Evolutionary conservation across 2,113 vertebrate genomes (phyloP), one percentile per base, ranked within the genome.

Genomic region (Bothrops jararaca): DNA sequence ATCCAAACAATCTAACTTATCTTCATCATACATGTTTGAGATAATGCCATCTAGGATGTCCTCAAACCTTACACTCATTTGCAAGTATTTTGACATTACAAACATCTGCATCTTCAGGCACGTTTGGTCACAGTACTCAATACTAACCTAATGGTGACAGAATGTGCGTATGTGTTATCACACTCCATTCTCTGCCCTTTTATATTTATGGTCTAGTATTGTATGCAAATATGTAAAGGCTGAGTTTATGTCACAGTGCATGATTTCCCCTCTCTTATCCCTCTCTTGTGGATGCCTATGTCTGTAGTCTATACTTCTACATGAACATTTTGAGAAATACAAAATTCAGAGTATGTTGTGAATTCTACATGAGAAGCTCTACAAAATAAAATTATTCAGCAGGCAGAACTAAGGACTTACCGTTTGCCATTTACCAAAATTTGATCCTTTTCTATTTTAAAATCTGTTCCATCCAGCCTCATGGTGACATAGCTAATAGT

Each of bases 381-480:
- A 89, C 22, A 57, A 56, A 57, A 42, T 39, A 13, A 57, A 53
- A 42, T 15, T 90, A 12, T 90, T 54, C 26, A 24, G 10, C 23
- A 39, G 29, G 29, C 39, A 88, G 3, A 15, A 13, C 2, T 57
- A 4, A 1, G 8, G 74, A n/a, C 95, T 98, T 94, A 97, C 98
- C 57, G 85, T 22, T 91, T 92, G 91, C 95, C 86, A 0, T 98
- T 56, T 12, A 98, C n/a, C 0, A 88, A 20, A 90, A 98, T 26
- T 0, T 15, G 64, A 48, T 90, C 86, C 0, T 96, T 93, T 4
- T 90, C 53, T 7, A 97, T 39, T 60, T 97, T 96, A 7, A 95
- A 91, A 92, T 95, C 94, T 1, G 96, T 45, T 3, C 98, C 98
- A 91, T 97, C 97, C 0, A 96, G 48, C 93, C 94, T 97, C 91